These are phyloP conservation scores for Nomada fucata DNA, from an alignment of 2,888 invertebrate species.

Conservation along the genomic window DNA sequence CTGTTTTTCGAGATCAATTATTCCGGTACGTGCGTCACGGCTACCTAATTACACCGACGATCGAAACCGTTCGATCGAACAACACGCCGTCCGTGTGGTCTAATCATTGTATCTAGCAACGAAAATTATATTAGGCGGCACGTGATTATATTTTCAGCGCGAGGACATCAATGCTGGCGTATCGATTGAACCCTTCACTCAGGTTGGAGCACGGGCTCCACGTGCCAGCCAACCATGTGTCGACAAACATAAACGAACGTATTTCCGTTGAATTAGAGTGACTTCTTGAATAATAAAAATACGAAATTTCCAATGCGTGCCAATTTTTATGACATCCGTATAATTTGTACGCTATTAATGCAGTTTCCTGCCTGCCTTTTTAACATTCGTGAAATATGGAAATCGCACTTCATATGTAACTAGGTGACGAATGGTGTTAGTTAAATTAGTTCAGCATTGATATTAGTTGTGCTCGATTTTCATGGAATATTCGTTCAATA, in stretches of 20 bases:
- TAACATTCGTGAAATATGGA: neutral
- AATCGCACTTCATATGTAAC: too few relatives aligned
- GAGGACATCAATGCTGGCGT: constrained; percentile 32
- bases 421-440: too few relatives aligned
- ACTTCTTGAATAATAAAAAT: neutral
- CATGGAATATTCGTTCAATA: too few relatives aligned
- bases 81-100: neutral
- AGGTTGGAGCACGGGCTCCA: constrained; percentile 40
- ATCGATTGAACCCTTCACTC: constrained; percentile 64
- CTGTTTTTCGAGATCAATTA: constrained; percentile 43
- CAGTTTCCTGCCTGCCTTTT: neutral
- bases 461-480: too few relatives aligned
- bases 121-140: constrained; percentile 46
- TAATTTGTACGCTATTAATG: neutral
- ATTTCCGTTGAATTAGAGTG: constrained; percentile 6
- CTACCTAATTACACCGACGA: constrained; percentile 55
- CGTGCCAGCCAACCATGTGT: constrained; percentile 35
- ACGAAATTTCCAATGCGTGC: neutral
- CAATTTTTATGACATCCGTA: neutral
- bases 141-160: constrained; percentile 46
- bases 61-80: constrained; percentile 21
- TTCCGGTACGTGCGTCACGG: constrained; percentile 34
- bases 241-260: neutral
- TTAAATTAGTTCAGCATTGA: too few relatives aligned
- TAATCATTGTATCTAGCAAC: constrained; percentile 27